Conservation (phyloP, 2,888 invertebrate genomes). For the Eilema caniola region DNA sequence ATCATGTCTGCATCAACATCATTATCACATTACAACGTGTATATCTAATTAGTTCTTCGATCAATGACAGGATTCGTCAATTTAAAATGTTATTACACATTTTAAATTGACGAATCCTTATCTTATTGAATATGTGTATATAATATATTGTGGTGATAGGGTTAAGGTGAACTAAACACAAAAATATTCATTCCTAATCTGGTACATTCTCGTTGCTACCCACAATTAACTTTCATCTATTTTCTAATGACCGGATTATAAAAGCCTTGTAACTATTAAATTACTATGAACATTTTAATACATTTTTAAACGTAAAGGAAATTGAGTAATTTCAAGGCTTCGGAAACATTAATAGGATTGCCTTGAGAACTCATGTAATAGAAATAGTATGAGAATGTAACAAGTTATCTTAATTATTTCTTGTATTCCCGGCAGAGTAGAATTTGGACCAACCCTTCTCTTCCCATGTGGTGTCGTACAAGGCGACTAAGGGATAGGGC, state of each 20-base stretch:
- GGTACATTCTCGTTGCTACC: not conserved
- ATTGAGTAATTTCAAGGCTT: conserved; percentile 31
- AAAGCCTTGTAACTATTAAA: not conserved
- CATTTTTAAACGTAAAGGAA: conserved; percentile 23
- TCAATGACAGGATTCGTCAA: not conserved
- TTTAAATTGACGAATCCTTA: no score
- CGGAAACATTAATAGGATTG: conserved; percentile 12
- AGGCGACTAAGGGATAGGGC: no score
- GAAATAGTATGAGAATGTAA: not conserved
- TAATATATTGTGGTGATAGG: not conserved
- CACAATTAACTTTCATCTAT: not conserved
- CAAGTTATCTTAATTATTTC: not conserved
- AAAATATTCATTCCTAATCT: not conserved
- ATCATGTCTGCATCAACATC: not conserved
- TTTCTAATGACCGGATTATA: not conserved
- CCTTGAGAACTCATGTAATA: conserved; percentile 24
- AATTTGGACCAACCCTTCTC: no score
- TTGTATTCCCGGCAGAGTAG: not conserved
- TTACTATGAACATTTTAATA: not conserved
- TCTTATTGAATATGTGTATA: no score
- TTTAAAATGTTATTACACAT: no score
- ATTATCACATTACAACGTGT: not conserved
- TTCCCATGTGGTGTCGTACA: no score
- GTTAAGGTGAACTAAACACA: not conserved
- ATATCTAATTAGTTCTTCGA: not conserved